Percentiles rank a stretch among this genome's conserved stretches.
Conservation (phyloP, 2,113 vertebrate genomes). For the Vulpes vulpes region DNA sequence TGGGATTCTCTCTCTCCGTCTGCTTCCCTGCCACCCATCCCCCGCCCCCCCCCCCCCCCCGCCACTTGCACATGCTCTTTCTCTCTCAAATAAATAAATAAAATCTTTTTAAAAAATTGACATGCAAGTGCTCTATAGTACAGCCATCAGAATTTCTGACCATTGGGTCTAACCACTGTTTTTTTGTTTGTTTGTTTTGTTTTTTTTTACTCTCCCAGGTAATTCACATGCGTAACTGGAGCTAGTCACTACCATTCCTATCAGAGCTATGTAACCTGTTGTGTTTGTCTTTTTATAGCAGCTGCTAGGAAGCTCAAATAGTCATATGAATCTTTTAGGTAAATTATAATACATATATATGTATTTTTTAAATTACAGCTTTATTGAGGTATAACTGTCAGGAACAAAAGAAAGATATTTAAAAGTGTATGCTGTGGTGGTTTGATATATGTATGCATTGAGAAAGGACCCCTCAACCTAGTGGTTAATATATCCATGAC, state of each 20-base stretch:
- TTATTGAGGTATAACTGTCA: neutral
- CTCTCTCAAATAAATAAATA: too few relatives aligned
- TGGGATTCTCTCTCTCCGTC: too few relatives aligned
- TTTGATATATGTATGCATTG: neutral
- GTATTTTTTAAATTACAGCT: neutral
- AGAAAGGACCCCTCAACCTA: neutral
- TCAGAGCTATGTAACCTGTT: neutral
- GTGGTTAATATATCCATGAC: neutral
- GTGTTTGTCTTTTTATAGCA: neutral
- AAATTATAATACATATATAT: neutral
- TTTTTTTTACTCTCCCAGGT: neutral
- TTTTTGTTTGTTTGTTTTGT: neutral
- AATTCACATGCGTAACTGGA: neutral
- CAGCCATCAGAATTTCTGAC: neutral
- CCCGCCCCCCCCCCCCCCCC: fast-evolving
- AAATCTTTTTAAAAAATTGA: neutral
- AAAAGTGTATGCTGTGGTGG: neutral
- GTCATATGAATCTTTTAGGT: neutral
- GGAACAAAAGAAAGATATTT: neutral
- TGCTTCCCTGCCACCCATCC: too few relatives aligned
- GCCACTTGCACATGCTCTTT: too few relatives aligned
- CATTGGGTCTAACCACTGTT: too few relatives aligned
- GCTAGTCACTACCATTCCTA: neutral
- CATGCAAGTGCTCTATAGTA: neutral
- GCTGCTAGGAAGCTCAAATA: neutral